phyloP scores from a whole-genome alignment of 2,797 vertebrate species.

The Neosilurus hyrtlii region DNA sequence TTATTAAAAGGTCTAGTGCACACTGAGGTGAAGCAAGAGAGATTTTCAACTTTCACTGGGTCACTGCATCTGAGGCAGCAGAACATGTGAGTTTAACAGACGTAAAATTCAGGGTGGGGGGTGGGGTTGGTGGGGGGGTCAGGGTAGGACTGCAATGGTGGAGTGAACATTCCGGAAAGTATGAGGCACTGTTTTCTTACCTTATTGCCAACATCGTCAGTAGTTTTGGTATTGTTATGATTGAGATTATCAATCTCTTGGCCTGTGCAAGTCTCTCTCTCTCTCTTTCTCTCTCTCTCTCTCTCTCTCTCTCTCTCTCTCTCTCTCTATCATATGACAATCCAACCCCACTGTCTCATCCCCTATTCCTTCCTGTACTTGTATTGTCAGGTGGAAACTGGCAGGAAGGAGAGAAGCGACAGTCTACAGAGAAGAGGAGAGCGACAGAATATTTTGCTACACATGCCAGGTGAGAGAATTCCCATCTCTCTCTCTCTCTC shows the following conservation, averaged over 20 bases:
- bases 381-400: constrained; percentile 39
- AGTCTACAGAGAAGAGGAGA: constrained; percentile 19
- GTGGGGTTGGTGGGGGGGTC: not conserved
- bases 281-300: constrained; percentile 7
- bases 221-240: not conserved
- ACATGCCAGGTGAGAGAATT: constrained; percentile 51
- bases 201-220: not conserved
- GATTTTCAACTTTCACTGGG: constrained; percentile 35
- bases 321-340: not conserved
- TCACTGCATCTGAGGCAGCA: constrained; percentile 34
- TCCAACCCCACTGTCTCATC: constrained; percentile 4
- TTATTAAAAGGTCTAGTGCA: constrained; percentile 25
- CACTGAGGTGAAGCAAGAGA: constrained; percentile 22
- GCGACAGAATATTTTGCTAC: constrained; percentile 19
- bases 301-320: not conserved
- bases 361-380: not conserved
- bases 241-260: not conserved
- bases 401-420: constrained; percentile 25
- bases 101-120: constrained; percentile 9
- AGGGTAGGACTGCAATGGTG: constrained; percentile 9
- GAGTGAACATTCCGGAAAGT: constrained; percentile 24
- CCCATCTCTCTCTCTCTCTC: constrained; percentile 18
- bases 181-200: constrained; percentile 28
- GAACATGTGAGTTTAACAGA: constrained; percentile 27
- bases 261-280: not conserved